phyloP scores from a whole-genome alignment of 2,888 invertebrate species.

The Drosophila pseudotakahashii region DNA sequence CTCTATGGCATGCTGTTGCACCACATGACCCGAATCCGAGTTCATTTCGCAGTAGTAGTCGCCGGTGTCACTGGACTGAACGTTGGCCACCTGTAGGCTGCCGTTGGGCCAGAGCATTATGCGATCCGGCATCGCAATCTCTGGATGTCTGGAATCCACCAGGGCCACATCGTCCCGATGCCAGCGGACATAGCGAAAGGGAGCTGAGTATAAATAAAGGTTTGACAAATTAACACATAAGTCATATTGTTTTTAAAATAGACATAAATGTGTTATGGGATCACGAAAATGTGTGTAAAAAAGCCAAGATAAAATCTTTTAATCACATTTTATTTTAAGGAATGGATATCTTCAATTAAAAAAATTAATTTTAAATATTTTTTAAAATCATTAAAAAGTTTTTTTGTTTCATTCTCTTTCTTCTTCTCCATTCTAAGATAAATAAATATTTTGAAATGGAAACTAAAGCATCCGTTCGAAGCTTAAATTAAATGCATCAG shows the following conservation, averaged over 20 bases:
- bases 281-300: too few species aligned
- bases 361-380: too few species aligned
- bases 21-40: slow-evolving; percentile 68
- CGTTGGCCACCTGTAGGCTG: slow-evolving; percentile 87
- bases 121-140: slow-evolving; percentile 86
- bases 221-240: neutral
- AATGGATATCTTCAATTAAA: too few species aligned
- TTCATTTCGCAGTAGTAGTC: slow-evolving; percentile 86
- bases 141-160: slow-evolving; percentile 87
- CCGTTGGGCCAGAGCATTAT: slow-evolving; percentile 89
- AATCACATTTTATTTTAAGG: too few species aligned
- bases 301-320: too few species aligned
- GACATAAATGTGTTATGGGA: neutral
- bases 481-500: too few species aligned
- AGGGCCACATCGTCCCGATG: slow-evolving; percentile 88
- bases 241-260: neutral
- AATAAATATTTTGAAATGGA: too few species aligned
- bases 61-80: slow-evolving; percentile 85
- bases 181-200: slow-evolving; percentile 88
- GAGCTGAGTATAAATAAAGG: slow-evolving; percentile 83
- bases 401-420: too few species aligned
- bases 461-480: too few species aligned
- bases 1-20: slow-evolving; percentile 91
- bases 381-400: too few species aligned
- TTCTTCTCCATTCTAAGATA: too few species aligned